Conservation (phyloP, 2,113 vertebrate species). For the Pagrus major region DNA sequence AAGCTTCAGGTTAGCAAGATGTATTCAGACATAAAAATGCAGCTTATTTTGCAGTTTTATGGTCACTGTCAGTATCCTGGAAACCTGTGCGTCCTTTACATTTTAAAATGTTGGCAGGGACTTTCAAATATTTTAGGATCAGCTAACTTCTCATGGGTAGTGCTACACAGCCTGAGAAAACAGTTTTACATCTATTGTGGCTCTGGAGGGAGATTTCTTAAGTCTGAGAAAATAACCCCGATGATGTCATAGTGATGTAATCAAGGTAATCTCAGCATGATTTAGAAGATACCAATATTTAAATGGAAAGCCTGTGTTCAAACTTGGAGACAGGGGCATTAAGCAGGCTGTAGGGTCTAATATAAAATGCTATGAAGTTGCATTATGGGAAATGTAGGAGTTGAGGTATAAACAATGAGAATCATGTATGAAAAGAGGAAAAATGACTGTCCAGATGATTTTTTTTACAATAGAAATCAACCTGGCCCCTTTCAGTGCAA, state of each 20-base stretch:
- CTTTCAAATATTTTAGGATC: neutral
- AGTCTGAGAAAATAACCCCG: neutral
- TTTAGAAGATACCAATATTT: neutral
- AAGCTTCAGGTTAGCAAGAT: neutral
- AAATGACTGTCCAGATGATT: neutral
- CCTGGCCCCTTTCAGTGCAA: neutral
- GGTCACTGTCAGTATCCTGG: neutral
- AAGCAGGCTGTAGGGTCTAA: neutral
- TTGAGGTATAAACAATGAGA: neutral
- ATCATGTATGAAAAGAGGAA: neutral
- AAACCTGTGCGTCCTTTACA: neutral
- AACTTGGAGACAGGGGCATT: neutral
- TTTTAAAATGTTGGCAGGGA: neutral
- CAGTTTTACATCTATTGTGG: neutral
- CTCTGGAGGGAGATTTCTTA: neutral
- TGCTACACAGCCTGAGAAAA: neutral
- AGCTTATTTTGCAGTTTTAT: neutral
- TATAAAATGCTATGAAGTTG: neutral
- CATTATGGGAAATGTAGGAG: slow-evolving; percentile 18
- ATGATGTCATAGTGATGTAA: slow-evolving; percentile 14
- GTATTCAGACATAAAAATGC: neutral
- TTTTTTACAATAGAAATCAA: neutral
- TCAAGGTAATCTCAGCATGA: neutral
- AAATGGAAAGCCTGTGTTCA: neutral
- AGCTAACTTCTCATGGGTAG: neutral